phyloP scores from a whole-genome alignment of 2,888 invertebrate genomes.

The Volucella inanis region DNA sequence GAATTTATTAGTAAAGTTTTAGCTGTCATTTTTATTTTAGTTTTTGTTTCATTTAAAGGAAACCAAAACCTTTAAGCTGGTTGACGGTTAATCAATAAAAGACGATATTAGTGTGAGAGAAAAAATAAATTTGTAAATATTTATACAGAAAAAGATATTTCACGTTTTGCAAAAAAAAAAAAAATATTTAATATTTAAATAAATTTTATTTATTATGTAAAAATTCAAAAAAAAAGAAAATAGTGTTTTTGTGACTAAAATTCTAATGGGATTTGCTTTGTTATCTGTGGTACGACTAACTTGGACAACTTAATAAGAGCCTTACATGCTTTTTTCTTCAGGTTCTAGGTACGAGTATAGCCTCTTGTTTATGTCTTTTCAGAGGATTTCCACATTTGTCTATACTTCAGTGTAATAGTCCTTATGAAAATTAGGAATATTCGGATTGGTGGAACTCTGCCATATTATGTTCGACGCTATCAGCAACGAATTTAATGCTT shows the following conservation, averaged over 20 bases:
- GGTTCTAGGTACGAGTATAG: neutral
- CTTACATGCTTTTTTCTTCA: no score
- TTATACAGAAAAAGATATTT: slow-evolving; percentile 60
- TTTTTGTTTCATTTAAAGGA: slow-evolving; percentile 14
- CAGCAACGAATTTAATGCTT: no score
- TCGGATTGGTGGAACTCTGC: no score
- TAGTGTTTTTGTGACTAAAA: neutral
- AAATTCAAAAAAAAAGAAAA: slow-evolving; percentile 12
- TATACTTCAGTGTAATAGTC: neutral
- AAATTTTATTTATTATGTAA: slow-evolving; percentile 71
- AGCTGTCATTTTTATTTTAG: slow-evolving; percentile 38
- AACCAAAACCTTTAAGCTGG: neutral
- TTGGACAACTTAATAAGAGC: no score
- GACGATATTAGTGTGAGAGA: slow-evolving; percentile 40
- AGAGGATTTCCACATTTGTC: neutral
- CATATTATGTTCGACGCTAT: no score
- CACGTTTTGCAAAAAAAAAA: slow-evolving; percentile 59
- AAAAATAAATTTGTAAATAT: slow-evolving; percentile 67
- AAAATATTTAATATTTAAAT: slow-evolving; percentile 57
- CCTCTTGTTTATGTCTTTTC: neutral
- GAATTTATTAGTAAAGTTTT: slow-evolving; percentile 32
- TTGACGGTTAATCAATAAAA: slow-evolving; percentile 17
- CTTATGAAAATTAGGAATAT: no score
- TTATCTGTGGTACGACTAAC: no score
- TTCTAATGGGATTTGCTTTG: no score